phyloP scores from a whole-genome alignment of 2,888 invertebrate genomes.

The Piscicola geometra region DNA sequence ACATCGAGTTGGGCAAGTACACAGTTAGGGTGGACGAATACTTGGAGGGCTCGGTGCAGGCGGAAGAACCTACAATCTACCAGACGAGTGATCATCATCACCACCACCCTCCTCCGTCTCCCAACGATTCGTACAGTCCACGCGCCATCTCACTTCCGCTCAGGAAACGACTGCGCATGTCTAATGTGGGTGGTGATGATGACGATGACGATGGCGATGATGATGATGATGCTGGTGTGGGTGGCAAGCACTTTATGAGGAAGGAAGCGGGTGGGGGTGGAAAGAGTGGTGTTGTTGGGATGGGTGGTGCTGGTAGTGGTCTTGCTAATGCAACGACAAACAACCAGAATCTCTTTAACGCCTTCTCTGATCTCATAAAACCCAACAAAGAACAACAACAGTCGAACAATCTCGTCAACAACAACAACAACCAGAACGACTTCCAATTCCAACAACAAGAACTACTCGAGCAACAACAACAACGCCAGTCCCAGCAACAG shows the following conservation, averaged over 20 bases:
- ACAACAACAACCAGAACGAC: neutral
- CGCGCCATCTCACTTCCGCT: slow-evolving; percentile 17
- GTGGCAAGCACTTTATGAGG: neutral
- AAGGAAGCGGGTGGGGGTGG: neutral
- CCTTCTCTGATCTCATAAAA: slow-evolving; percentile 6
- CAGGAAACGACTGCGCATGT: slow-evolving; percentile 33
- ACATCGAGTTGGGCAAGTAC: slow-evolving; percentile 26
- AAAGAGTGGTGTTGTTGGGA: neutral
- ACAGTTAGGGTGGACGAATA: slow-evolving; percentile 15
- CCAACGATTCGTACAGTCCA: neutral
- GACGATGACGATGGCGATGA: neutral
- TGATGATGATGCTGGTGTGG: neutral
- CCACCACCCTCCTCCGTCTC: neutral
- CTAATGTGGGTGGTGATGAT: neutral
- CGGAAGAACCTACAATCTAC: slow-evolving; percentile 2
- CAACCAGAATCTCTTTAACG: neutral
- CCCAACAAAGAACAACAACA: slow-evolving; percentile 6
- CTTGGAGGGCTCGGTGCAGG: slow-evolving; percentile 10
- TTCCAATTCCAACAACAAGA: neutral
- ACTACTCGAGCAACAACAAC: neutral
- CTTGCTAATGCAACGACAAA: neutral
- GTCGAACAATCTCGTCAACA: neutral
- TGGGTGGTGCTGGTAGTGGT: too few relatives aligned
- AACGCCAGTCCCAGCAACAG: neutral
- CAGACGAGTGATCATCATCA: neutral